Evolutionary conservation across 2,113 vertebrate species (phyloP), one percentile per base, ranked within the genome.

Genomic region (Pimephales promelas): DNA sequence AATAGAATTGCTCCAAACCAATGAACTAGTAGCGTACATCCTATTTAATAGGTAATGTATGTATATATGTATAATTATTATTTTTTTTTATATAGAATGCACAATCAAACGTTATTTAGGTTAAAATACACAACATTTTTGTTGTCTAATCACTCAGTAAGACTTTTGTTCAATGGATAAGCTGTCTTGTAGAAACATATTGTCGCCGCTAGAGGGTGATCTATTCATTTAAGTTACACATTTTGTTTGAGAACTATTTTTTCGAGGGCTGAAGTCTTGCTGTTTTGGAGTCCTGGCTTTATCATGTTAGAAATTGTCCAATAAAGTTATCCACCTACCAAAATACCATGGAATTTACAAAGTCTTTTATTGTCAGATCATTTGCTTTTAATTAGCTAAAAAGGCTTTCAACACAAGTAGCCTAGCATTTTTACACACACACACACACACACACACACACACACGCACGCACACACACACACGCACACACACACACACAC

Each of bases 171-270:
- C 54, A 40, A 28, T 20, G 14, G 22, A 26, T 18, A 28, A 18
- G 4, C 28, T 61, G n/a, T 45, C 20, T 28, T 45, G 54, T 62
- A 61, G n/a, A 24, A 59, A 28, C 14, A 28, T 28, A 45, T 5
- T 18, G 40, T 62, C 4, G 3, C 56, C 76, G 8, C 76, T 43
- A 79, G 76, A 56, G n/a, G 36, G 76, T 6, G 76, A 43, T 79
- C 40, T 16, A 59, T 20, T 45, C n/a, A 61, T 72, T 79, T 45
- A 79, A 10, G 2, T 4, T 20, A 28, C 22, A 45, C 22, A 45
- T 3, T 26, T 26, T 26, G 11, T 78, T 43, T 26, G 2, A 57
- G 9, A 5, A 6, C 20, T n/a, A 1, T n/a, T 40, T 70, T 18
- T 70, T 3, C 3, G 10, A 34, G 24, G 31, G 18, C 18, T n/a